Conservation (phyloP, 2,888 invertebrate species). For the Oegoconia quadripuncta region DNA sequence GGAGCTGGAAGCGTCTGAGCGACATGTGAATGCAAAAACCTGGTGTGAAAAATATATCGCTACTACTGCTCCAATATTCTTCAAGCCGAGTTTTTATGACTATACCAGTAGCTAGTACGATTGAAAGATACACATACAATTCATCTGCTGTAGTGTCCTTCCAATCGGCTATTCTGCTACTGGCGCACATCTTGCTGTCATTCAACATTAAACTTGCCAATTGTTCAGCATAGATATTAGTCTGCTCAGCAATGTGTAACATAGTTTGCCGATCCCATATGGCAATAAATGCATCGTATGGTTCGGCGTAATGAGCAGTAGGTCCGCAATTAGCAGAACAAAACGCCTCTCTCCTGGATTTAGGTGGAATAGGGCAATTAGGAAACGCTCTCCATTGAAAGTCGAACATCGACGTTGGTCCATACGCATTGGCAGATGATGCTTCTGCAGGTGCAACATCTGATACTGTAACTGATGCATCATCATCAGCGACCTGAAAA, state of each 20-base stretch:
- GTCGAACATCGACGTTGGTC: background rate
- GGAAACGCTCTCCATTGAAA: conserved; percentile 4
- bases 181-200: conserved; percentile 3
- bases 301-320: conserved; percentile 15
- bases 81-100: conserved; percentile 10
- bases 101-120: conserved; percentile 18
- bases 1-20: conserved; percentile 4
- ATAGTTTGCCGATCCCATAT: conserved; percentile 31
- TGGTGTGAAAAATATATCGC: conserved; percentile 10
- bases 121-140: conserved; percentile 18
- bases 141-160: conserved; percentile 18
- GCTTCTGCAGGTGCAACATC: no score
- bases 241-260: conserved; percentile 24
- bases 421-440: no score
- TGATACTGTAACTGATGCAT: no score
- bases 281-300: conserved; percentile 24
- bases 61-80: conserved; percentile 11
- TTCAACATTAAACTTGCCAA: conserved; percentile 12
- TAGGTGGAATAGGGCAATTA: background rate
- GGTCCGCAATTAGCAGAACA: conserved; percentile 15
- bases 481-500: no score
- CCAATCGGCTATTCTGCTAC: conserved; percentile 20
- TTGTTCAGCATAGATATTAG: conserved; percentile 29
- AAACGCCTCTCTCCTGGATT: conserved; percentile 1
- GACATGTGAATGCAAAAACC: conserved; percentile 8